Evolutionary conservation across 2,888 invertebrate genomes (phyloP).

Genomic region (Cheilosia grossa): DNA sequence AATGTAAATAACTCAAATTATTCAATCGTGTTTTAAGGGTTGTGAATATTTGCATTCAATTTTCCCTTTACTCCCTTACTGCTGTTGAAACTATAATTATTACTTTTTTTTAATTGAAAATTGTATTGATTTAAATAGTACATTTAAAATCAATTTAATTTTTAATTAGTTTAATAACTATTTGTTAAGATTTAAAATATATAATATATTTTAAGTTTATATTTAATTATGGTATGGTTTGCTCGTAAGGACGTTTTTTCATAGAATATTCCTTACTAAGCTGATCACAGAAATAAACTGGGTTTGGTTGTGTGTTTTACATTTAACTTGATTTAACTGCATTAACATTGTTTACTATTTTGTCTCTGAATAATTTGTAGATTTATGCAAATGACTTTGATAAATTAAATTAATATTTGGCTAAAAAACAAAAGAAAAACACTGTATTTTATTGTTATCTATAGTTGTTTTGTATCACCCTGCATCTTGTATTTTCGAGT

Average conservation of each 20-base stretch:
- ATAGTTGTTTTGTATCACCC: constrained; percentile 75
- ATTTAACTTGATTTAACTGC: constrained; percentile 43
- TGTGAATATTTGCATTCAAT: constrained; percentile 11
- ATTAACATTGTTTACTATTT: constrained; percentile 41
- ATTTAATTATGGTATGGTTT: constrained; percentile 74
- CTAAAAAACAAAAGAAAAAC: constrained; percentile 57
- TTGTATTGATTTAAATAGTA: constrained; percentile 42
- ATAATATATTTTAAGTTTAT: constrained; percentile 67
- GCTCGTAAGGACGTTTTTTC: constrained; percentile 62
- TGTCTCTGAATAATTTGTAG: constrained; percentile 54
- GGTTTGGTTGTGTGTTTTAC: constrained; percentile 70
- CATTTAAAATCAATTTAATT: constrained; percentile 66
- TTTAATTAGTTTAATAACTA: constrained; percentile 66
- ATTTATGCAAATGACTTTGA: constrained; percentile 76
- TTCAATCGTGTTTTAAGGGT: background rate
- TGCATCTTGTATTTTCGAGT: constrained; percentile 74
- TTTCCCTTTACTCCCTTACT: constrained; percentile 39
- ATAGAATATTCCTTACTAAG: constrained; percentile 58
- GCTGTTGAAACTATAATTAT: constrained; percentile 43
- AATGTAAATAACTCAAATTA: constrained; percentile 23
- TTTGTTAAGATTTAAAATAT: constrained; percentile 42
- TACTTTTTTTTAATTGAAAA: constrained; percentile 52
- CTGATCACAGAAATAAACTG: constrained; percentile 81
- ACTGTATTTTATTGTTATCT: constrained; percentile 65
- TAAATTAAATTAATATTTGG: constrained; percentile 75